Evolutionary conservation across 2,888 invertebrate species (phyloP).

Genomic region (Synanthedon formicaeformis): DNA sequence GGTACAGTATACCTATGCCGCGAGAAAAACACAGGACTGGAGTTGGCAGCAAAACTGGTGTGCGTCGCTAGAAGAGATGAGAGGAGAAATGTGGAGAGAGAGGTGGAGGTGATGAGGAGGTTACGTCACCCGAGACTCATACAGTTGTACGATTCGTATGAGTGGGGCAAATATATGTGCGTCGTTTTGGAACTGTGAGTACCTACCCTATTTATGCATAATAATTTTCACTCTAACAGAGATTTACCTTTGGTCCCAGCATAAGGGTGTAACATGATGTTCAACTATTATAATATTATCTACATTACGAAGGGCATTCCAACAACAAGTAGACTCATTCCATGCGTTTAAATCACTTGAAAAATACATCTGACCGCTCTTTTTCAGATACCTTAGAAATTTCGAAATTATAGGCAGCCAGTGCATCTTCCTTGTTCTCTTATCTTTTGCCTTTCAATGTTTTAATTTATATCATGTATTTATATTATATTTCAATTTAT

Average conservation of each 20-base stretch:
- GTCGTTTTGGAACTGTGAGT: slow-evolving; percentile 98
- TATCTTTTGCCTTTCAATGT: no score
- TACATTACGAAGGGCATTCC: no score
- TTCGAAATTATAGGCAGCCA: no score
- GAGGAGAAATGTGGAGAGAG: slow-evolving; percentile 90
- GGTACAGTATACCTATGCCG: slow-evolving; percentile 95
- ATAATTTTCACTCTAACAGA: not conserved
- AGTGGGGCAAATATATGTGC: slow-evolving; percentile 93
- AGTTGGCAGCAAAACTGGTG: slow-evolving; percentile 94
- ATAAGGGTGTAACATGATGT: no score
- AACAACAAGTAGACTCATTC: no score
- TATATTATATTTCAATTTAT: no score
- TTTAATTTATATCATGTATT: no score
- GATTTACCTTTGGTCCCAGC: not conserved
- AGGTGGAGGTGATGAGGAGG: slow-evolving; percentile 96
- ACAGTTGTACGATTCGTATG: slow-evolving; percentile 97
- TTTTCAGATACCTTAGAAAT: no score
- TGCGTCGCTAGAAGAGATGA: slow-evolving; percentile 88
- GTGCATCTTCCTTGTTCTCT: no score
- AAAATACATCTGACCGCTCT: no score
- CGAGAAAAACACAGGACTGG: slow-evolving; percentile 83
- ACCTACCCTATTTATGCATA: slow-evolving; percentile 5
- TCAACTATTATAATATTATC: no score
- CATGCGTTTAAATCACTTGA: no score
- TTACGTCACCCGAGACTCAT: slow-evolving; percentile 95